phyloP scores from a whole-genome alignment of 35 echinoderm and acorn worm species.

The Eucidaris tribuloides region DNA sequence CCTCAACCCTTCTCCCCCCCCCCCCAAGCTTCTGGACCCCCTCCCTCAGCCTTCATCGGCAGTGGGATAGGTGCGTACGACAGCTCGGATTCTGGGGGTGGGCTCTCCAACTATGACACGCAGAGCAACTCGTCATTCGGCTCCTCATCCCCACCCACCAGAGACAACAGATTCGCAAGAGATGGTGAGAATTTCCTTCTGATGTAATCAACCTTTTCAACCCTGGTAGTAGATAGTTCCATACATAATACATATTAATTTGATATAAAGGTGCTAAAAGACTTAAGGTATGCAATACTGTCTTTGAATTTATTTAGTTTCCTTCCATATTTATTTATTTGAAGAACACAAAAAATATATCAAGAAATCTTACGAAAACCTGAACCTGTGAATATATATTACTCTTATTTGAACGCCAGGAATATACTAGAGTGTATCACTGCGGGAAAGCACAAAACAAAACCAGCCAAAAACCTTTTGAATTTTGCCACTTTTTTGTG shows the following conservation, averaged over 20 bases:
- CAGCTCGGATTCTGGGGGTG: constrained; percentile 90
- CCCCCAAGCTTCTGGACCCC: neutral
- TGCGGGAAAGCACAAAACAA: too few relatives aligned
- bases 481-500: too few relatives aligned
- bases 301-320: neutral
- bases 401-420: too few relatives aligned
- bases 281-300: neutral
- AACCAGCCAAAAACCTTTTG: too few relatives aligned
- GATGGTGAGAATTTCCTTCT: constrained; percentile 2
- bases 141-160: constrained; percentile 79
- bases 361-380: too few relatives aligned
- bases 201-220: neutral
- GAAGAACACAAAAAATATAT: too few relatives aligned
- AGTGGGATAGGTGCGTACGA: constrained; percentile 57
- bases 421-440: too few relatives aligned
- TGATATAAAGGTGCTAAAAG: too few relatives aligned
- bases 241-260: neutral
- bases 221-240: neutral
- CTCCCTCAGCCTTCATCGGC: constrained; percentile 36
- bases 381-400: too few relatives aligned
- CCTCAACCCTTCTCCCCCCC: too few relatives aligned
- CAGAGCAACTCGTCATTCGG: constrained; percentile 92
- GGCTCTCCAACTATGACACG: constrained; percentile 74
- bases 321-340: too few relatives aligned
- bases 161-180: constrained; percentile 50